Conservation (phyloP, 2,797 vertebrate species). For the Mormyrops attenuatus region DNA sequence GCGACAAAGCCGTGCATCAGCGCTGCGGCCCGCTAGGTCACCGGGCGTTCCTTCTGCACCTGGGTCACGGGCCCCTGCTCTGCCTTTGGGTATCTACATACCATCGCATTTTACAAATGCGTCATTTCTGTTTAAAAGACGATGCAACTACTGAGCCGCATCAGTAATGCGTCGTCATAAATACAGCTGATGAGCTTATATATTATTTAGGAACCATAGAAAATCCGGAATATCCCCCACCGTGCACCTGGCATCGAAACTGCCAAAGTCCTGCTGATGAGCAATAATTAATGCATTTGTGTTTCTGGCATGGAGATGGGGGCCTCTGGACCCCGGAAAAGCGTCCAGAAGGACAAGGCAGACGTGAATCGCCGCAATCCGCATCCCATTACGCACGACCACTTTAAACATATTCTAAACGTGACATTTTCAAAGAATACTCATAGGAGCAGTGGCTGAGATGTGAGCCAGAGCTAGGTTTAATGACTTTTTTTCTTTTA, state of each 20-base stretch:
- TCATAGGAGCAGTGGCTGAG: not conserved
- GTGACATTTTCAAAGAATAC: not conserved
- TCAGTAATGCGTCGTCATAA: constrained; percentile 49
- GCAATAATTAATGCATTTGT: constrained; percentile 12
- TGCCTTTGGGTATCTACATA: not conserved
- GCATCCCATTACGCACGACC: not conserved
- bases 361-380: not conserved
- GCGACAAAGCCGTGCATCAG: not conserved
- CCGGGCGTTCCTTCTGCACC: not conserved
- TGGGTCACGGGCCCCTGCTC: no score
- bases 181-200: constrained; percentile 23
- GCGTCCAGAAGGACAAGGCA: constrained; percentile 10
- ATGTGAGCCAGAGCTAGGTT: not conserved
- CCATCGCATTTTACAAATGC: constrained; percentile 18
- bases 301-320: constrained; percentile 20
- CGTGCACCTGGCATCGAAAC: constrained; percentile 21
- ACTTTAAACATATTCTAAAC: not conserved
- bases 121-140: constrained; percentile 35
- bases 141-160: constrained; percentile 39
- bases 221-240: not conserved
- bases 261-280: constrained; percentile 24
- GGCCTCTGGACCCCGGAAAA: constrained; percentile 7
- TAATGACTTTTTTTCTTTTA: not conserved
- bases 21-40: not conserved
- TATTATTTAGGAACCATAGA: not conserved